phyloP scores from a whole-genome alignment of 2,888 invertebrate genomes.

The Catonia carolina region DNA sequence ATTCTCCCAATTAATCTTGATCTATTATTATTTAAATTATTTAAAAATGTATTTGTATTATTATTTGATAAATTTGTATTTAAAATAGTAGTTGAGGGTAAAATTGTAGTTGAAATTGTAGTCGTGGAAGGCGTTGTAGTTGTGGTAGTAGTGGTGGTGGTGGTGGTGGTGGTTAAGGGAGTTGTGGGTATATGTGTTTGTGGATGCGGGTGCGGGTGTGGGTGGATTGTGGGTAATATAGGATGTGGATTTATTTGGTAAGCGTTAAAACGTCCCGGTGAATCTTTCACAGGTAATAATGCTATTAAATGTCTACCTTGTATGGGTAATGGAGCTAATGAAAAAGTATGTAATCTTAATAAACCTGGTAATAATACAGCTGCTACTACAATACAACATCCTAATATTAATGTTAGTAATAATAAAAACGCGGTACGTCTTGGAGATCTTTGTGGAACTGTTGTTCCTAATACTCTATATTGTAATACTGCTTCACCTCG shows the following conservation, averaged over 20 bases:
- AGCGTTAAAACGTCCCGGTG: conserved; percentile 24
- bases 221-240: conserved; percentile 6
- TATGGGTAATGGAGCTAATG: conserved; percentile 30
- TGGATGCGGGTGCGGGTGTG: not conserved
- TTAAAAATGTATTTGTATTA: too few relatives aligned
- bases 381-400: conserved; percentile 37
- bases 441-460: conserved; percentile 28
- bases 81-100: too few relatives aligned
- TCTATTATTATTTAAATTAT: too few relatives aligned
- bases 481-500: conserved; percentile 68
- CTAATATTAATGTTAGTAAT: conserved; percentile 35
- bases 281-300: conserved; percentile 33
- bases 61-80: too few relatives aligned
- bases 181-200: too few relatives aligned
- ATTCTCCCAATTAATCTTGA: too few relatives aligned
- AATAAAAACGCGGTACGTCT: conserved; percentile 37
- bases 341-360: conserved; percentile 35
- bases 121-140: not conserved
- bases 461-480: conserved; percentile 64
- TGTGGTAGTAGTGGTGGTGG: conserved; percentile 5
- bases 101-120: not conserved
- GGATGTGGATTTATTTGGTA: conserved; percentile 21
- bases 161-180: too few relatives aligned
- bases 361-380: conserved; percentile 39
- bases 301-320: conserved; percentile 34